A percentile compares a stretch with the other conserved stretches of the same genome.
Evolutionary conservation across 2,113 vertebrate genomes (phyloP).

Genomic region (Neopipo cinnamomea): DNA sequence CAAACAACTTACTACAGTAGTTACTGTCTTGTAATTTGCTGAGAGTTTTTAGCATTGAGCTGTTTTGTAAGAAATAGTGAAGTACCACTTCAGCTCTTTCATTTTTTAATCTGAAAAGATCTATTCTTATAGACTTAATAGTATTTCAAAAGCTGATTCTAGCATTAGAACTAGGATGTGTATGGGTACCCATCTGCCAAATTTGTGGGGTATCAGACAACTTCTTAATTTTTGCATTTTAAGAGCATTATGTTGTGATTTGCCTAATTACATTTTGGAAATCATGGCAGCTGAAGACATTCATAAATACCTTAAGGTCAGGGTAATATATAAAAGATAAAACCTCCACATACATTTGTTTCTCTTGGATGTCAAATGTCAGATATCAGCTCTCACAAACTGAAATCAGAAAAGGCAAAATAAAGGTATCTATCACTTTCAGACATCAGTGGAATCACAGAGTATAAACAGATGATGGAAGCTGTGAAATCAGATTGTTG

Average conservation of each 20-base stretch:
- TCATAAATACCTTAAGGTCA: not conserved
- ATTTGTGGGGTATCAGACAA: not conserved
- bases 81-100: not conserved
- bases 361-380: not conserved
- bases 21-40: not conserved
- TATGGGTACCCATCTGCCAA: not conserved
- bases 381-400: not conserved
- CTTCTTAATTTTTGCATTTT: not conserved
- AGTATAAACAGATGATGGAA: not conserved
- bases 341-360: not conserved
- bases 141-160: not conserved
- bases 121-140: not conserved
- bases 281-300: not conserved
- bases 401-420: not conserved
- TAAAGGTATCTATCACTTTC: not conserved
- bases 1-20: not conserved
- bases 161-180: not conserved
- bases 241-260: not conserved
- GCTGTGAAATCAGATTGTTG: not conserved
- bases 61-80: not conserved
- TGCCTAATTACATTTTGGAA: not conserved
- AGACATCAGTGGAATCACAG: not conserved
- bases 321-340: not conserved
- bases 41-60: not conserved
- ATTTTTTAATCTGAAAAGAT: not conserved